Percentiles rank a stretch among this genome's conserved stretches.
Evolutionary conservation across 2,797 vertebrate species (phyloP).

Genomic region (Syngnathus acus): DNA sequence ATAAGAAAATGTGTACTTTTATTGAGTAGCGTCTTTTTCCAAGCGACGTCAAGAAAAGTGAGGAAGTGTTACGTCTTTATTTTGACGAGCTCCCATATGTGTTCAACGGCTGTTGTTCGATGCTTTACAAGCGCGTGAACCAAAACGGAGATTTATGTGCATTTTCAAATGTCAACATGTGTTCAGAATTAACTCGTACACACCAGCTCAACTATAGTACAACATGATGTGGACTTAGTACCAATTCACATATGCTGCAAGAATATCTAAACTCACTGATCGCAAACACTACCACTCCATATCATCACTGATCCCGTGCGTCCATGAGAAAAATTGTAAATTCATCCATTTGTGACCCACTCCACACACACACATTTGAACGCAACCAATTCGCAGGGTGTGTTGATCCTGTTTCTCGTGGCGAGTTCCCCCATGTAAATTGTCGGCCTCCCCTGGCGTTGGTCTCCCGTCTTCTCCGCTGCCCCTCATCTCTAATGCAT

Average conservation of each 20-base stretch:
- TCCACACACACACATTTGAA: conserved; percentile 38
- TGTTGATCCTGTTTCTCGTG: conserved; percentile 62
- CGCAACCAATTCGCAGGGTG: conserved; percentile 45
- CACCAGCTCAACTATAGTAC: not conserved
- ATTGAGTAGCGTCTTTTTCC: not conserved
- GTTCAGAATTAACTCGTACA: not conserved
- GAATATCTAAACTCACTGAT: too few species aligned
- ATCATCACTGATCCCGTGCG: too few species aligned
- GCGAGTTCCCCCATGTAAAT: conserved; percentile 55
- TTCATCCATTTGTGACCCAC: too few species aligned
- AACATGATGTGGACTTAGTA: not conserved
- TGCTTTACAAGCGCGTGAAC: not conserved
- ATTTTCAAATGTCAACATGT: not conserved
- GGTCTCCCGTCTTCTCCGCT: conserved; percentile 58
- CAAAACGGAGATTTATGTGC: conserved; percentile 4
- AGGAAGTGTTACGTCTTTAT: not conserved
- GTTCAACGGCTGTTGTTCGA: not conserved
- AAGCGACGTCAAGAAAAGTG: not conserved
- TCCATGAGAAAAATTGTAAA: too few species aligned
- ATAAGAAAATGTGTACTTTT: not conserved
- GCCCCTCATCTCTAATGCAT: conserved; percentile 76
- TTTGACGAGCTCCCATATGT: conserved; percentile 5
- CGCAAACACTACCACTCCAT: too few species aligned
- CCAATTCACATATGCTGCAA: not conserved
- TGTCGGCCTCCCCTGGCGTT: conserved; percentile 51